Conservation (phyloP, 2,888 invertebrate genomes). For the Limenitis camilla region DNA sequence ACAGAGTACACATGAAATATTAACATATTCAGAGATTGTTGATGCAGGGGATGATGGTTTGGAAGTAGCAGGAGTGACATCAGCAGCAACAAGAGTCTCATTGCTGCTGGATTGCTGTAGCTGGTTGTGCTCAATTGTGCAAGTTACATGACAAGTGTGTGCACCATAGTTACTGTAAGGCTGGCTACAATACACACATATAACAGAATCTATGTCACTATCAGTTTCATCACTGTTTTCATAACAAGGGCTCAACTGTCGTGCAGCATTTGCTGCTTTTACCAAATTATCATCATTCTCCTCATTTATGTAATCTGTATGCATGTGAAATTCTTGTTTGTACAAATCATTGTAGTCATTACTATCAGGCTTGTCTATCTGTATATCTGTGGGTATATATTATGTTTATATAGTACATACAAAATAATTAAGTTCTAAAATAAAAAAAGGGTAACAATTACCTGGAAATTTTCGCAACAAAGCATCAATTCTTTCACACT, state of each 20-base stretch:
- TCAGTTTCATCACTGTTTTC: constrained; percentile 67
- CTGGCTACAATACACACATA: constrained; percentile 62
- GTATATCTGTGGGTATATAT: constrained; percentile 37
- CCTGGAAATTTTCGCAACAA: constrained; percentile 53
- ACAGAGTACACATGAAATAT: constrained; percentile 61
- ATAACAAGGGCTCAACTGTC: constrained; percentile 29
- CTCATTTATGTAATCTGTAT: constrained; percentile 49
- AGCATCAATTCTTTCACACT: constrained; percentile 59
- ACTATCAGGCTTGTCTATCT: constrained; percentile 43
- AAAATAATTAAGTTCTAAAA: not conserved
- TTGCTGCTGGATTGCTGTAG: constrained; percentile 57
- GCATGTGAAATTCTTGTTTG: constrained; percentile 59
- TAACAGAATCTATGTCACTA: constrained; percentile 65
- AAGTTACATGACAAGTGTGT: constrained; percentile 58
- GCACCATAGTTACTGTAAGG: constrained; percentile 53
- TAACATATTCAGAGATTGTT: constrained; percentile 31
- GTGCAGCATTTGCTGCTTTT: constrained; percentile 37
- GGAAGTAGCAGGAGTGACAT: constrained; percentile 30
- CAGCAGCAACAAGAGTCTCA: constrained; percentile 62
- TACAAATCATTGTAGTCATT: constrained; percentile 55
- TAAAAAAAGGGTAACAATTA: constrained; percentile 27
- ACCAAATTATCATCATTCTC: constrained; percentile 57
- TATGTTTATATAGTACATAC: not conserved
- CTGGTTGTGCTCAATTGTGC: constrained; percentile 59
- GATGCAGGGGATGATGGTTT: constrained; percentile 28